Evolutionary conservation across 2,797 vertebrate species (phyloP), one percentile per base, ranked within the genome.

Genomic region (Gymnodraco acuticeps): DNA sequence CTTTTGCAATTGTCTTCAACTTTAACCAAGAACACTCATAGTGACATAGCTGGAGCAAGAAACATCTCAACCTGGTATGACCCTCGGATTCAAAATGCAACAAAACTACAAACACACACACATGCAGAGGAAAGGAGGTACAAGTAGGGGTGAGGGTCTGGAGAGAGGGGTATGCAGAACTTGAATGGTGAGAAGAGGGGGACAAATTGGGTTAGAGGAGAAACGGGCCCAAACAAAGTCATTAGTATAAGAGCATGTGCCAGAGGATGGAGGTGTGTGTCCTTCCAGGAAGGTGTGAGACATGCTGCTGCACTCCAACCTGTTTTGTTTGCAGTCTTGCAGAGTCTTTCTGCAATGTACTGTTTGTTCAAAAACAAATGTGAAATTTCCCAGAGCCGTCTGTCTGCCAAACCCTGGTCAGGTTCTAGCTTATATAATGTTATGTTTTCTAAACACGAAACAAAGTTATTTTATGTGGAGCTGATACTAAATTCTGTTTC

Each of bases 171-270:
- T 52, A 33, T 27, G 70, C n/a, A 20, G 47, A 42, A 33, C 52
- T 68, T 46, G 58, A 73, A 60, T 31, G 53, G 31, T 61, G 45
- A 66, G 76, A 67, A 72, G 45, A 73, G 53, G 64, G 54, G 58
- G 38, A 77, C 53, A 42, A 45, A 43, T 16, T 2, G 33, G 19
- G 72, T 84, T 64, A 75, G 41, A 77, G 63, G 4, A 52, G 58
- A 6, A 8, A 87, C 20, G 75, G 72, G 66, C 74, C 78, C 80
- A 81, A 84, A 73, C 45, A 80, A 75, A 73, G 5, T 64, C 77
- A 70, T 86, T 78, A 80, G 69, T 81, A 72, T 77, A 51, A 82
- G 51, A 71, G 85, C 63, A 74, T 64, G 58, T 65, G 48, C 0
- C 3, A 65, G 52, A 52, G 64, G 67, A 67, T 78, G 61, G 70